These are phyloP conservation scores for Protobothrops flavoviridis DNA, from an alignment of 2,113 vertebrate genomes.

Conservation along the genomic window DNA sequence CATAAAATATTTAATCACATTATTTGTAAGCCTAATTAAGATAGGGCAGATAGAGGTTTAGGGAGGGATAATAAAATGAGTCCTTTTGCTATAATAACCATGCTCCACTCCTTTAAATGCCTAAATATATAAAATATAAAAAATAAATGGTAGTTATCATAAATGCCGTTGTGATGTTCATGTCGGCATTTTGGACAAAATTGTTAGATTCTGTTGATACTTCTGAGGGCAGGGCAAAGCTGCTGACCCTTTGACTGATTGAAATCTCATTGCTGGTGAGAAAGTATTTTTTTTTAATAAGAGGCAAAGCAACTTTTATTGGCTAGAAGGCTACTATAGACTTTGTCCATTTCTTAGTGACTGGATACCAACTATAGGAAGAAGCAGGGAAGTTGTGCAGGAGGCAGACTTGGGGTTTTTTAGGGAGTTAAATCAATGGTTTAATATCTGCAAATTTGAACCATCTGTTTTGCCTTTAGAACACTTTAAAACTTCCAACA, in stretches of 20 bases:
- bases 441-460: background rate
- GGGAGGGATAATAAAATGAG: no score
- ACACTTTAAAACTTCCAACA: background rate
- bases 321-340: background rate
- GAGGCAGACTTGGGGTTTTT: background rate
- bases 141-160: background rate
- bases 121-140: background rate
- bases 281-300: background rate
- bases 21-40: background rate
- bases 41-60: background rate
- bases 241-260: background rate
- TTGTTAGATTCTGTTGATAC: background rate
- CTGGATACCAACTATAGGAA: background rate
- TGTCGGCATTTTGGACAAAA: background rate
- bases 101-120: no score
- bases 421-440: background rate
- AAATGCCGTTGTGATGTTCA: background rate
- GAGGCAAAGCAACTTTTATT: background rate
- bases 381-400: background rate
- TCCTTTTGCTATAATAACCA: no score
- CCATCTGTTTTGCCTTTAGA: background rate
- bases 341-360: background rate
- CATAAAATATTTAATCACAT: constrained; percentile 1
- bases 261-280: background rate
- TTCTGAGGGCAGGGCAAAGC: background rate